Evolutionary conservation across 2,113 vertebrate genomes (phyloP).

Genomic region (Jaculus jaculus): DNA sequence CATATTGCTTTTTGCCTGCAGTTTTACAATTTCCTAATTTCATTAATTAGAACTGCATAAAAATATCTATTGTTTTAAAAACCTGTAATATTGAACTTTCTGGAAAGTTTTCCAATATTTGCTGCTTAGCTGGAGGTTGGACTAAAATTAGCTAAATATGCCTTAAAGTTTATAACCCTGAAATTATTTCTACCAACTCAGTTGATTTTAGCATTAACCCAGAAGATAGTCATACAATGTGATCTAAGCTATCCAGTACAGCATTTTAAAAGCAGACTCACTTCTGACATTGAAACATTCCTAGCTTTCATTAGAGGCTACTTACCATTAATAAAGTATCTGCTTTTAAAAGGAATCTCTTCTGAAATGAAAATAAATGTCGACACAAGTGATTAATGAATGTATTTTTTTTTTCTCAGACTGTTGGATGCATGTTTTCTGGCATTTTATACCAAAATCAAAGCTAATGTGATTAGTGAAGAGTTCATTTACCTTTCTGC

Average conservation of each 20-base stretch:
- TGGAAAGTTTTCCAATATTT: neutral
- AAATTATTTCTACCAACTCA: neutral
- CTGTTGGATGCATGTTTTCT: neutral
- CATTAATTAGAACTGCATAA: conserved; percentile 31
- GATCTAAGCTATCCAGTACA: neutral
- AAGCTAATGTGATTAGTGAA: neutral
- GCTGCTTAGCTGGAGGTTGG: neutral
- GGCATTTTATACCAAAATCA: conserved; percentile 6
- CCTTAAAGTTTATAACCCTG: neutral
- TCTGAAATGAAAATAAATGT: conserved; percentile 20
- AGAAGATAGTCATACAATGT: neutral
- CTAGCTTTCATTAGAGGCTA: neutral
- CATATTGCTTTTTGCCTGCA: conserved; percentile 27
- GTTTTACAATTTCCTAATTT: conserved; percentile 4
- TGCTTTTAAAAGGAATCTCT: conserved; percentile 20
- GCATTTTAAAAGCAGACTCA: neutral
- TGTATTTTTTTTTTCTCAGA: neutral
- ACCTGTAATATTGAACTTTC: neutral
- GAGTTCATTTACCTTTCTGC: neutral
- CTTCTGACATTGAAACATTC: conserved; percentile 38
- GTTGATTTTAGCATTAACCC: neutral
- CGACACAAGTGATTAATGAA: neutral
- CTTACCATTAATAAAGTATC: neutral
- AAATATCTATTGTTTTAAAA: neutral
- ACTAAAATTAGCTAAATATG: neutral